Evolutionary conservation across 2,797 vertebrate genomes (phyloP).

Genomic region (Arctocebus calabarensis): DNA sequence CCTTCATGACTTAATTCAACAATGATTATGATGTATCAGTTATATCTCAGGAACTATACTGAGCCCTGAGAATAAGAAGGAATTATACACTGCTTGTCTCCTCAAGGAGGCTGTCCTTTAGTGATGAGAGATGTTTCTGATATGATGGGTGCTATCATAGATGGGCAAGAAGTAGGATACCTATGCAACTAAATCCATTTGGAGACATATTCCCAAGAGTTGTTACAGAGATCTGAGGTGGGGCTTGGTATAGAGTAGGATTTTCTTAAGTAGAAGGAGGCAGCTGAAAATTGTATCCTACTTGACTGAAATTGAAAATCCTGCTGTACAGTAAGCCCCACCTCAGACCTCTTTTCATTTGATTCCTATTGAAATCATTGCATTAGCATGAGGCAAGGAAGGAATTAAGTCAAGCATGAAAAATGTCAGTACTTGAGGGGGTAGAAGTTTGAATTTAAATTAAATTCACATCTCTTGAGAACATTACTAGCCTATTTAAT

Average conservation of each 20-base stretch:
- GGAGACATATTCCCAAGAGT: neutral
- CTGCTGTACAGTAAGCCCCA: no score
- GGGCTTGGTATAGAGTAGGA: neutral
- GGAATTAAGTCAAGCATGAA: neutral
- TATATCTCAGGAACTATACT: neutral
- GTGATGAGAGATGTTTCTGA: neutral
- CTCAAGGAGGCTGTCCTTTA: neutral
- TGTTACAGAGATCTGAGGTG: neutral
- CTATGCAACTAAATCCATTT: neutral
- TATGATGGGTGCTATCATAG: no score
- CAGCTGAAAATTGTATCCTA: neutral
- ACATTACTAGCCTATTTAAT: neutral
- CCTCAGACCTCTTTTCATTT: neutral
- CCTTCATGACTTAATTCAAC: neutral
- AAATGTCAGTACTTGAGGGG: neutral
- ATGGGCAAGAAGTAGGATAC: neutral
- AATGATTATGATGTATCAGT: neutral
- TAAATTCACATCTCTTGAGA: neutral
- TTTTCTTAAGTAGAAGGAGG: neutral
- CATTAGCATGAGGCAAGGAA: neutral
- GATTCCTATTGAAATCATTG: slow-evolving; percentile 24
- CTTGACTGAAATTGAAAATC: no score
- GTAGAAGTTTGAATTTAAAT: neutral
- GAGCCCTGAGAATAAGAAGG: neutral
- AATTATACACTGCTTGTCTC: neutral